A percentile compares a stretch with the other conserved stretches of the same genome.
Evolutionary conservation across 1,140 invertebrate genomes (phyloP).

Genomic region (Aphaenogaster rudis): DNA sequence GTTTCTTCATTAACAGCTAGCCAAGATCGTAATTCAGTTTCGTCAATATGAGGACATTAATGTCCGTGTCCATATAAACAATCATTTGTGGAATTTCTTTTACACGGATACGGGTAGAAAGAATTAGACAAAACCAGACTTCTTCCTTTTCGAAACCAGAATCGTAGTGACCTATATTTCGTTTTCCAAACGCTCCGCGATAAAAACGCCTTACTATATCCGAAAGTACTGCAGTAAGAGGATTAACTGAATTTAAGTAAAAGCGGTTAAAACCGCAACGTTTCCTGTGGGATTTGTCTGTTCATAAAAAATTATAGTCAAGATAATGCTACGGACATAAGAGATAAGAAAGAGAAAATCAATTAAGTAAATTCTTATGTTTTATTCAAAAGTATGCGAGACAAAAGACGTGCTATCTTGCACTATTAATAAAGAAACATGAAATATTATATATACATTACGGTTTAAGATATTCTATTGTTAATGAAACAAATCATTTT

Average conservation of each 20-base stretch:
- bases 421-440: not conserved
- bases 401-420: not conserved
- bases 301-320: constrained; percentile 33
- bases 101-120: not conserved
- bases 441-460: not conserved
- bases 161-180: constrained; percentile 18
- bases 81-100: not conserved
- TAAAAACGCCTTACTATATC: constrained; percentile 22
- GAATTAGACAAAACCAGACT: not conserved
- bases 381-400: not conserved
- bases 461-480: not conserved
- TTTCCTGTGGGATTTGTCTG: constrained; percentile 18
- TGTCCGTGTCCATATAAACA: not conserved
- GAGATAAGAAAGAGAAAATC: not conserved
- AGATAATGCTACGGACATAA: constrained; percentile 25
- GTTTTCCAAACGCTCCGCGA: constrained; percentile 6
- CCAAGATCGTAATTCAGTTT: constrained; percentile 18
- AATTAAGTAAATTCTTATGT: not conserved
- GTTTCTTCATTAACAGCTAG: constrained; percentile 22
- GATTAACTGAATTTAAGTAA: constrained; percentile 54
- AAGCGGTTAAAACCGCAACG: constrained; percentile 22
- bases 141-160: not conserved
- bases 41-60: not conserved
- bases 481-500: not conserved
- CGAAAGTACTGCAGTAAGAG: constrained; percentile 35